Conservation (phyloP, 2,888 invertebrate species). For the Pristionchus maxplancki region DNA sequence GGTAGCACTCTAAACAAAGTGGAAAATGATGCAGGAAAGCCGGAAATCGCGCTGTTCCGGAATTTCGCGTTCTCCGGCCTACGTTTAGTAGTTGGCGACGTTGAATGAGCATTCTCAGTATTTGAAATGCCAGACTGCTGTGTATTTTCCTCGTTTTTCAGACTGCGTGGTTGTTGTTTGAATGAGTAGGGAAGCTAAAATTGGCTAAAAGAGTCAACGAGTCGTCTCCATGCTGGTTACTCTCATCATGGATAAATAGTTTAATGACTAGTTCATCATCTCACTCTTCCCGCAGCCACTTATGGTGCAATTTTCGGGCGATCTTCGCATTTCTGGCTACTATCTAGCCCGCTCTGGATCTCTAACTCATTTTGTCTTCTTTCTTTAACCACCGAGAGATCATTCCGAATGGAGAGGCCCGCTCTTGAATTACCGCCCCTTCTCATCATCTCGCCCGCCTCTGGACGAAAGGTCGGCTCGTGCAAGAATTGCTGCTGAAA, state of each 20-base stretch:
- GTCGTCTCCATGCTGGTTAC: background rate
- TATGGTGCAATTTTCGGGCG: background rate
- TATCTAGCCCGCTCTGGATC: background rate
- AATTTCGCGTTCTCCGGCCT: background rate
- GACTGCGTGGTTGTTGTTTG: background rate
- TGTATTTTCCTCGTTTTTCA: background rate
- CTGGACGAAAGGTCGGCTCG: background rate
- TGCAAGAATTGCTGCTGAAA: background rate
- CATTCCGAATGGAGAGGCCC: too few relatives aligned
- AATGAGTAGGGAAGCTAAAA: background rate
- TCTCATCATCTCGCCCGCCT: background rate
- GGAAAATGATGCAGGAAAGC: background rate
- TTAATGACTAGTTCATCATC: background rate
- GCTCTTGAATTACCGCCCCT: background rate
- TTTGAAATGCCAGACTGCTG: background rate
- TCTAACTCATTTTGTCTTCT: background rate
- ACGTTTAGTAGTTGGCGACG: background rate
- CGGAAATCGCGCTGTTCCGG: background rate
- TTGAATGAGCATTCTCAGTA: too few relatives aligned
- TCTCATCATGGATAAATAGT: background rate
- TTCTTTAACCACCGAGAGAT: too few relatives aligned
- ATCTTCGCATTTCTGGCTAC: background rate
- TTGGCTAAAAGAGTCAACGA: background rate
- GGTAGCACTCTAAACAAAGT: background rate
- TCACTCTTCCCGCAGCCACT: background rate